Percentiles rank a stretch among this genome's conserved stretches.
Evolutionary conservation across 2,113 vertebrate genomes (phyloP).

Genomic region (Indicator maculatus): DNA sequence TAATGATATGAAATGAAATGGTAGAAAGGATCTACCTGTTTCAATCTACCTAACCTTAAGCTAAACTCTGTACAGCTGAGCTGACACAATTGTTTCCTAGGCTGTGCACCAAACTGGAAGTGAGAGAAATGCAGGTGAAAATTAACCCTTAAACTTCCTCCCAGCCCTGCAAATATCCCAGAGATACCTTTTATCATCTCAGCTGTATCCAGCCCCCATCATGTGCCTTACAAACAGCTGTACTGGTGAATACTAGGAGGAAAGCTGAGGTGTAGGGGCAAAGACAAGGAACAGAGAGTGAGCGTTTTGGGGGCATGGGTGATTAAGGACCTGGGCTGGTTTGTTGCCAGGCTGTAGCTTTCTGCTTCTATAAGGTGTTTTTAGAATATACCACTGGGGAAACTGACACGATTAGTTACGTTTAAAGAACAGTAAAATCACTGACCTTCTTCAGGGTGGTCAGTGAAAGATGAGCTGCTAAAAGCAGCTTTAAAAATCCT

Average conservation of each 20-base stretch:
- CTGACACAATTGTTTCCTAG: not conserved
- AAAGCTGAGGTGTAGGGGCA: not conserved
- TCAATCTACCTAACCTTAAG: not conserved
- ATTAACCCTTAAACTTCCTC: not conserved
- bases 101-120: not conserved
- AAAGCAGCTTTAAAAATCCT: not conserved
- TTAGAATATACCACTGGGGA: not conserved
- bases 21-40: not conserved
- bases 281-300: not conserved
- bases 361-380: not conserved
- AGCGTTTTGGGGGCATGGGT: not conserved
- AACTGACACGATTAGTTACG: not conserved
- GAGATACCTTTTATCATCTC: not conserved
- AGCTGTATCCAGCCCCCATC: not conserved
- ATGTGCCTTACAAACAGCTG: not conserved
- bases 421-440: not conserved
- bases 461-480: not conserved
- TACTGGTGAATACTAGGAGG: not conserved
- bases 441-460: not conserved
- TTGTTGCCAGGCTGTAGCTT: not conserved
- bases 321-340: not conserved
- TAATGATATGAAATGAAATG: not conserved
- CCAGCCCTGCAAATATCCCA: not conserved
- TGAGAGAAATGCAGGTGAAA: not conserved
- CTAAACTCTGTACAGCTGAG: not conserved